These are phyloP conservation scores for Hymenochirus boettgeri DNA, from an alignment of 2,113 vertebrate genomes.

Conservation along the genomic window DNA sequence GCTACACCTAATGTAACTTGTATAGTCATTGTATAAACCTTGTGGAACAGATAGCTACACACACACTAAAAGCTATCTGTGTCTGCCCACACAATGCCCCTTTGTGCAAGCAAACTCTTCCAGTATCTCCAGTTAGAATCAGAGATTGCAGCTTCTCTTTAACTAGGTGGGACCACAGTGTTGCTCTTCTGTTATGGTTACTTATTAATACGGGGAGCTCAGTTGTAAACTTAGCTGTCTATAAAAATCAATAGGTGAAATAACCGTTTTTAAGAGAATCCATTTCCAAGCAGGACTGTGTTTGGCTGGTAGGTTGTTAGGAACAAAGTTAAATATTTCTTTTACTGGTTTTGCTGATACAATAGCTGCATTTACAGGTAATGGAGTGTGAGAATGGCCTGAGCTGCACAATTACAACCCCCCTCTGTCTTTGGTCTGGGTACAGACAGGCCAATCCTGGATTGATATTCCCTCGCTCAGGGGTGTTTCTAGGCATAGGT, in stretches of 20 bases:
- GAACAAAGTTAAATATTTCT: conserved; percentile 35
- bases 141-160: conserved; percentile 27
- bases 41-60: background rate
- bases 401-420: too few relatives aligned
- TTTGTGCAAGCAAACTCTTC: conserved; percentile 15
- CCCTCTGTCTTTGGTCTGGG: too few relatives aligned
- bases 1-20: background rate
- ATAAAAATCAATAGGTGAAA: conserved; percentile 43
- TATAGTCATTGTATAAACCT: background rate
- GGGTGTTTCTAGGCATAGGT: too few relatives aligned
- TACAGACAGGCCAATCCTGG: too few relatives aligned
- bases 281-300: conserved; percentile 15
- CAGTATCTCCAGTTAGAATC: conserved; percentile 8
- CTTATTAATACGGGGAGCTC: conserved; percentile 30
- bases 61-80: background rate
- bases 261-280: conserved; percentile 41
- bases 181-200: conserved; percentile 16
- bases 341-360: too few relatives aligned
- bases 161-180: conserved; percentile 5
- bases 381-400: too few relatives aligned
- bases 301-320: conserved; percentile 33
- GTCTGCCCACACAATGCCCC: conserved; percentile 32
- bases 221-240: conserved; percentile 34
- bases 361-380: too few relatives aligned
- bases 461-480: too few relatives aligned